Base-by-base conservation (phyloP, 2,113 vertebrate genomes). In the Carettochelys insculpta region DNA sequence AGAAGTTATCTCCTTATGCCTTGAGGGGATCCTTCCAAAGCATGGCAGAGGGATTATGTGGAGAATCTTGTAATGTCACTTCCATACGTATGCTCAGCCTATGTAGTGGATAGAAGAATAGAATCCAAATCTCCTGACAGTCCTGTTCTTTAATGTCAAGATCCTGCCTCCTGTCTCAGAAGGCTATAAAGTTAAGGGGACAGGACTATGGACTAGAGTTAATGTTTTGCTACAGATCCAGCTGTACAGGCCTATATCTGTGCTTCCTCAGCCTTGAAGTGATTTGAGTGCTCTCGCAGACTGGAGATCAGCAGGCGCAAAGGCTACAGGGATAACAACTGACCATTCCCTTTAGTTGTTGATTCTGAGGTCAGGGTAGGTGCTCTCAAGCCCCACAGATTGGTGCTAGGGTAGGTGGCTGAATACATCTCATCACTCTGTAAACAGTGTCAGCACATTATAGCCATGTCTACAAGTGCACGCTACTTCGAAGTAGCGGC, bases 61-160 rank as follows among this genome's bases (percentile, higher is more conserved):
- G 25, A 43, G n/a, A n/a, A 84, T 71, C 0, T 0, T 43, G 20
- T 41, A 47, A 24, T 53, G 17, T 41, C 11, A 22, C 38, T 25
- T 20, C 41, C 6, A n/a, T 75, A 45, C 50, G 17, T 75, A 7
- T 38, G 38, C 65, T 85, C 75, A 24, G 43, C n/a, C 45, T 79
- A 68, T 83, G 79, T 73, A 50, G 17, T 17, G 65, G 48, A 51
- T 82, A 85, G 58, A 27, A 56, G 77, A 83, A 82, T 45, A 80
- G 38, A 45, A 75, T 16, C 10, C 34, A n/a, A 45, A n/a, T 16
- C 80, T 86, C 52, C 52, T 24, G n/a, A 1, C 4, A 41, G 1
- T 58, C 24, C 3, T 83, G 48, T 50, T 19, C 71, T 85, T 22
- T 8, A 50, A 19, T 50, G 3, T 9, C 79, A 41, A 77, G 78